A percentile compares a stretch with the other conserved stretches of the same genome.
These are phyloP conservation scores for Kryptopterus vitreolus DNA, from an alignment of 2,797 vertebrate genomes.

Conservation along the genomic window DNA sequence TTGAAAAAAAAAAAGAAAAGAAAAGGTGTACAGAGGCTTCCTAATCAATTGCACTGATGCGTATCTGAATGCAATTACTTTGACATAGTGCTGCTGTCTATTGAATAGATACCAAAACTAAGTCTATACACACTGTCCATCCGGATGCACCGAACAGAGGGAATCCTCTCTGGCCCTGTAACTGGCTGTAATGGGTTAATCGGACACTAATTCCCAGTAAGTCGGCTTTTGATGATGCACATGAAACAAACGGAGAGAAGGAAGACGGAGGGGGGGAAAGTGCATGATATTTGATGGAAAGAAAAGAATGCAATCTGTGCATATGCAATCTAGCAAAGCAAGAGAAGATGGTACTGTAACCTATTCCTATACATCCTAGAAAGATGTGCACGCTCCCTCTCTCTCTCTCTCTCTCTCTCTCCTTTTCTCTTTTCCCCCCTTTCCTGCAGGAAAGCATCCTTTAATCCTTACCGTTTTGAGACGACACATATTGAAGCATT, in stretches of 20 bases:
- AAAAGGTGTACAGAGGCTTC: not conserved
- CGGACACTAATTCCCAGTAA: constrained; percentile 8
- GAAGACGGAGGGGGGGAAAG: too few relatives aligned
- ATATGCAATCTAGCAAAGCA: not conserved
- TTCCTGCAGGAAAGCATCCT: constrained; percentile 14
- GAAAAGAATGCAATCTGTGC: not conserved
- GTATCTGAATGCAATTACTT: not conserved
- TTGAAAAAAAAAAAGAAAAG: not conserved
- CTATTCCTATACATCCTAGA: not conserved
- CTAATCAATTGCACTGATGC: constrained; percentile 1
- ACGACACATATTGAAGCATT: constrained; percentile 69
- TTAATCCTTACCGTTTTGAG: constrained; percentile 78
- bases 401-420: too few relatives aligned
- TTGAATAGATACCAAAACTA: too few relatives aligned
- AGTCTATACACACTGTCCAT: not conserved
- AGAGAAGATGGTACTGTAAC: not conserved
- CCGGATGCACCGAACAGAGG: not conserved
- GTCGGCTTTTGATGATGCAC: not conserved
- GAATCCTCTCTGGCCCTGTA: constrained; percentile 14
- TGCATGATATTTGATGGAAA: not conserved
- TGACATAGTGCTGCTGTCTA: not conserved
- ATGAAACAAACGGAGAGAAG: not conserved
- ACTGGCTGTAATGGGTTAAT: not conserved
- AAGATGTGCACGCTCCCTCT: not conserved
- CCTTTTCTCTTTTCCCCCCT: not conserved